Conservation (phyloP, 1,140 invertebrate species). For the Delia radicum region DNA sequence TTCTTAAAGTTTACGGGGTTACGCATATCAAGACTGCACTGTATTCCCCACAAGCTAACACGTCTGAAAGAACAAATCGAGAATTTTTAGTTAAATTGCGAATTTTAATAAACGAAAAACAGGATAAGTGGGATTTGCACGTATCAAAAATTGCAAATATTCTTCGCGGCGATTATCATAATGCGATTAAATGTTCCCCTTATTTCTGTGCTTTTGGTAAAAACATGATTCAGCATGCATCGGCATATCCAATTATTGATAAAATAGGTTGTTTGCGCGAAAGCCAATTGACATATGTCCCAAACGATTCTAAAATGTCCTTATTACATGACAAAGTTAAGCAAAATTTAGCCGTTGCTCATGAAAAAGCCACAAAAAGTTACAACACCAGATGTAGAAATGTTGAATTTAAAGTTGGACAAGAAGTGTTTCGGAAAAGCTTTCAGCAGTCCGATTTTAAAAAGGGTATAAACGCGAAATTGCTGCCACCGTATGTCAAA, state of each 20-base stretch:
- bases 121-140: not conserved
- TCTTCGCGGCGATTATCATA: not conserved
- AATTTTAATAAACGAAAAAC: not conserved
- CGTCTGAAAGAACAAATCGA: too few relatives aligned
- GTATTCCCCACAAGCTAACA: not conserved
- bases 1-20: not conserved
- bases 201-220: not conserved
- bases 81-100: not conserved
- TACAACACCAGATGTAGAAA: too few relatives aligned
- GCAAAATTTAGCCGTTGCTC: too few relatives aligned
- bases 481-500: not conserved
- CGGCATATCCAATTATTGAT: too few relatives aligned
- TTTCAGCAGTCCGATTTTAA: not conserved
- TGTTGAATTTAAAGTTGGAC: not conserved
- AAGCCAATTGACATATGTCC: too few relatives aligned
- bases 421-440: conserved; percentile 12
- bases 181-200: not conserved
- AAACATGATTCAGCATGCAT: too few relatives aligned
- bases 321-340: too few relatives aligned
- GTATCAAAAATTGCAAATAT: not conserved
- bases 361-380: too few relatives aligned
- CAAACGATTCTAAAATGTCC: too few relatives aligned
- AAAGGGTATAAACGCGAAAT: not conserved
- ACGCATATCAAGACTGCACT: not conserved
- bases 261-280: too few relatives aligned